A percentile compares a stretch with the other conserved stretches of the same genome.
Conservation (phyloP, 2,797 vertebrate genomes). For the Eulemur rubriventer region DNA sequence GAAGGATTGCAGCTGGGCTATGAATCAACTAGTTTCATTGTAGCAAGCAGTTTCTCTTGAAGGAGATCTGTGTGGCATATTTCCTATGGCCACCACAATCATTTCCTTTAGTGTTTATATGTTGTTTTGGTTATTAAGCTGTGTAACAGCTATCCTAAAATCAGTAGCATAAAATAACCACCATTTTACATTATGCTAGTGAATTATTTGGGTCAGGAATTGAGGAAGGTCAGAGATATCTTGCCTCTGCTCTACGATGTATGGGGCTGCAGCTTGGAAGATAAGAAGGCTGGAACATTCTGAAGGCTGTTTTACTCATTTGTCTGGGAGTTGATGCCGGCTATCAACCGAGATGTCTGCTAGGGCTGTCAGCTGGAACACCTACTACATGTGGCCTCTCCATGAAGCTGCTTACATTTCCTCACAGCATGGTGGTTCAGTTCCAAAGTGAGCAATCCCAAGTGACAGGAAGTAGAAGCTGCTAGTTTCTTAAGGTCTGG, state of each 20-base stretch:
- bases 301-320: not conserved
- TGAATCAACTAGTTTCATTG: not conserved
- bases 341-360: not conserved
- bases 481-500: not conserved
- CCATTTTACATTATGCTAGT: not conserved
- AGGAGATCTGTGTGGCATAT: not conserved
- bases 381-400: not conserved
- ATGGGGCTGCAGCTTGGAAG: not conserved
- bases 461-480: not conserved
- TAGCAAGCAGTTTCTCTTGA: not conserved
- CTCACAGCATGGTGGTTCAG: not conserved
- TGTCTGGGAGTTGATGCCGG: not conserved
- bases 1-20: not conserved
- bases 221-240: not conserved
- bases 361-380: not conserved
- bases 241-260: not conserved
- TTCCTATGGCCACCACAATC: not conserved
- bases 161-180: not conserved
- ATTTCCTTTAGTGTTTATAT: not conserved
- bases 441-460: not conserved
- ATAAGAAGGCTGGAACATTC: not conserved
- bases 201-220: too few relatives aligned
- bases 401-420: not conserved
- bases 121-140: not conserved
- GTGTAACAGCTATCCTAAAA: not conserved